Evolutionary conservation across 2,113 vertebrate species (phyloP).

Genomic region (Nothoprocta perdicaria): DNA sequence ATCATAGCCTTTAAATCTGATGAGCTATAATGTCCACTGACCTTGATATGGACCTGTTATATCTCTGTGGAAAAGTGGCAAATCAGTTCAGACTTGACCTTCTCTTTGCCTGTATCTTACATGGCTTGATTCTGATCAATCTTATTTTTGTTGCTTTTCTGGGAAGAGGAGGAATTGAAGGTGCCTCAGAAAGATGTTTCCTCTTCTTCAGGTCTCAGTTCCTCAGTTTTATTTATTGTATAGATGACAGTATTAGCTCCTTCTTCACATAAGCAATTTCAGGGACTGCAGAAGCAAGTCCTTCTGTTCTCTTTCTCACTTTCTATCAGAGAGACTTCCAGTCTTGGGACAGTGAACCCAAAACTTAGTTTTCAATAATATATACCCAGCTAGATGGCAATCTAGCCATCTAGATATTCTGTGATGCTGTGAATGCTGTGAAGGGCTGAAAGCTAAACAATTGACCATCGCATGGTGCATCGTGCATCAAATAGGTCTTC

Average conservation of each 20-base stretch:
- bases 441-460: background rate
- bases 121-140: background rate
- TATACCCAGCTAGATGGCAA: background rate
- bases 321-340: background rate
- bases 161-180: background rate
- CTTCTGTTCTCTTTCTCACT: conserved; percentile 32
- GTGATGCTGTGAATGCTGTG: background rate
- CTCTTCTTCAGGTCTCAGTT: conserved; percentile 55
- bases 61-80: background rate
- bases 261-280: background rate
- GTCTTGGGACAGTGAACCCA: background rate
- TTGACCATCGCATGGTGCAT: background rate
- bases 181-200: conserved; percentile 20
- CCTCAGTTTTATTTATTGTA: conserved; percentile 24
- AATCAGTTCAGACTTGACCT: background rate
- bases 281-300: background rate
- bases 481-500: background rate
- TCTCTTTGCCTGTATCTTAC: background rate
- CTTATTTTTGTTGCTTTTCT: background rate
- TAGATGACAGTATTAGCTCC: background rate
- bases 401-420: too few species aligned
- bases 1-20: background rate
- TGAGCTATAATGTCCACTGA: background rate
- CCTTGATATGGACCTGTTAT: background rate
- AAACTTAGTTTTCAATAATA: background rate